Evolutionary conservation across 2,888 invertebrate genomes (phyloP).

Genomic region (Dicyrtoma fusca): DNA sequence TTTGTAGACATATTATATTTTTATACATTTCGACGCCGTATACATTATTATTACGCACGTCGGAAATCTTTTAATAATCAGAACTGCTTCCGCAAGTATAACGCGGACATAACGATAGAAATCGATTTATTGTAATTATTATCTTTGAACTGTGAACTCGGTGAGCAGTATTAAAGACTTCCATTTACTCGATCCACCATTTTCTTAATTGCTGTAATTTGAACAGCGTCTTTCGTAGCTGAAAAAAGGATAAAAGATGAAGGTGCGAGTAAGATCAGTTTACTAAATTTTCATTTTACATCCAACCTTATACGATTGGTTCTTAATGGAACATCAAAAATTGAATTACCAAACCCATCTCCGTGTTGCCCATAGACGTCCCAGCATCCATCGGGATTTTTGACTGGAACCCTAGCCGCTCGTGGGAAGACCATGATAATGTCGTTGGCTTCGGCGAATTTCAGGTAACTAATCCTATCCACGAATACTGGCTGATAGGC

Average conservation of each 20-base stretch:
- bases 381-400: constrained; percentile 19
- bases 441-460: constrained; percentile 9
- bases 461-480: neutral
- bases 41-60: too few relatives aligned
- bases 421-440: constrained; percentile 29
- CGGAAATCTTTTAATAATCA: too few relatives aligned
- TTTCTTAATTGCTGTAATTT: constrained; percentile 6
- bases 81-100: too few relatives aligned
- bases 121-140: too few relatives aligned
- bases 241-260: neutral
- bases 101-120: too few relatives aligned
- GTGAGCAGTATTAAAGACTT: too few relatives aligned
- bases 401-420: neutral
- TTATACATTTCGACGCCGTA: too few relatives aligned
- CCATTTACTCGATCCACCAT: constrained; percentile 7
- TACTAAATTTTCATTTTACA: neutral
- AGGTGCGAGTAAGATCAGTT: neutral
- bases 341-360: constrained; percentile 14
- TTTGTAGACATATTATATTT: too few relatives aligned
- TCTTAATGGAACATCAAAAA: too few relatives aligned
- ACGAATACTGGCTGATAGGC: constrained; percentile 12
- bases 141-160: too few relatives aligned
- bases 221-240: constrained; percentile 5
- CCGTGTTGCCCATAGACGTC: constrained; percentile 11
- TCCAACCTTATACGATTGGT: too few relatives aligned